Evolutionary conservation across 2,888 invertebrate genomes (phyloP), one percentile per base, ranked within the genome.

Genomic region (Apodemia hepburni): DNA sequence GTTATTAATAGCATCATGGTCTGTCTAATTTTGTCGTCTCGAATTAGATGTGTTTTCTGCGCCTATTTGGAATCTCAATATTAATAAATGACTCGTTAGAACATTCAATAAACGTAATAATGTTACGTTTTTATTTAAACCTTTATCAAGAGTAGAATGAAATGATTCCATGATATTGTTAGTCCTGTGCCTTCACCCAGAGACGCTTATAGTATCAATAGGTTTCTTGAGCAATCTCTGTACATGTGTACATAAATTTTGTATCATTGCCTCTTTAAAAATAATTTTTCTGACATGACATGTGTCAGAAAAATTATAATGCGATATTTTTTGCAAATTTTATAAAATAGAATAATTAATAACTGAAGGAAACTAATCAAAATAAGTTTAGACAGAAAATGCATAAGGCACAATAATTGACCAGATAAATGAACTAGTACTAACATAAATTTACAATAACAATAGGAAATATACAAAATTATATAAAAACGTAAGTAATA

Each of bases 131-230:
- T 45, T 45, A 45, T n/a, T 45, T n/a, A 45, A n/a, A n/a, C n/a
- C n/a, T 45, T 45, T 45, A 45, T 45, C n/a, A 45, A 45, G 45
- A 45, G 45, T 45, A n/a, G 45, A n/a, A 45, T 45, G n/a, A 45
- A 45, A 45, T 6, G 45, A 45, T 45, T 45, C 45, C 45, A 45
- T 45, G 45, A 45, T 45, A 45, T 45, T 45, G 45, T 45, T 45
- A 5, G 45, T 45, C n/a, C 45, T 45, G 3, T 45, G 45, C 45
- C n/a, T 45, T 1, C n/a, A n/a, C n/a, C 47, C 47, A n/a, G 17
- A 47, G 47, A 47, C 47, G 47, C 47, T 47, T 47, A 47, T 47
- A 47, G 6, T 47, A 47, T 47, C n/a, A 47, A 47, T n/a, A 47
- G 47, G 47, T 47, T 47, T 47, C 17, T 47, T 47, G 47, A 47